Conservation (phyloP, 2,888 invertebrate genomes). For the Cremastobaeus sp. region DNA sequence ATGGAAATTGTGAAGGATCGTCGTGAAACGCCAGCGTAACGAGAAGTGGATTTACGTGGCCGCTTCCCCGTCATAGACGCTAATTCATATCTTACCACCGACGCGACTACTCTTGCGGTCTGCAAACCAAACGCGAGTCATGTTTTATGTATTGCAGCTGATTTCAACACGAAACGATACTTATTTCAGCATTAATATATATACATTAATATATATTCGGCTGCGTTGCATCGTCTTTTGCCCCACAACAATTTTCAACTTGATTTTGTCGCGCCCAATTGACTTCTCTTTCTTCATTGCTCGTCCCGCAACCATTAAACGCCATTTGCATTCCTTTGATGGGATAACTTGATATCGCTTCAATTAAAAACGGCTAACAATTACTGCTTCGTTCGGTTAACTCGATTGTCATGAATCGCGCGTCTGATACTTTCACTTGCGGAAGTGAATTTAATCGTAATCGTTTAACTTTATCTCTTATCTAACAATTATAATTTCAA, state of each 20-base stretch:
- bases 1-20: conserved; percentile 64
- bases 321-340: conserved; percentile 52
- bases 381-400: conserved; percentile 4
- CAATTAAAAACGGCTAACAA: conserved; percentile 45
- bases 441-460: conserved; percentile 3
- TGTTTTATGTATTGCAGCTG: conserved; percentile 35
- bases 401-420: neutral
- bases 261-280: conserved; percentile 31
- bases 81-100: conserved; percentile 5
- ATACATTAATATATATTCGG: conserved; percentile 32
- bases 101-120: neutral
- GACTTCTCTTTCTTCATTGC: conserved; percentile 33
- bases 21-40: conserved; percentile 12
- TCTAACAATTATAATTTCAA: too few relatives aligned
- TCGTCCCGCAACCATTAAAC: conserved; percentile 32
- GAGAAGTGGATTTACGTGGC: conserved; percentile 16
- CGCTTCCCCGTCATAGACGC: conserved; percentile 1
- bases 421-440: conserved; percentile 4
- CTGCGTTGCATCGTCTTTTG: conserved; percentile 7
- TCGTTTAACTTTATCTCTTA: neutral
- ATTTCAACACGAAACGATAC: neutral
- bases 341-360: conserved; percentile 50
- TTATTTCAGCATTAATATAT: too few relatives aligned
- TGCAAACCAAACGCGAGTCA: conserved; percentile 10
- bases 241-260: conserved; percentile 20